phyloP scores from a whole-genome alignment of 2,113 vertebrate genomes.

The Ammospiza nelsoni region DNA sequence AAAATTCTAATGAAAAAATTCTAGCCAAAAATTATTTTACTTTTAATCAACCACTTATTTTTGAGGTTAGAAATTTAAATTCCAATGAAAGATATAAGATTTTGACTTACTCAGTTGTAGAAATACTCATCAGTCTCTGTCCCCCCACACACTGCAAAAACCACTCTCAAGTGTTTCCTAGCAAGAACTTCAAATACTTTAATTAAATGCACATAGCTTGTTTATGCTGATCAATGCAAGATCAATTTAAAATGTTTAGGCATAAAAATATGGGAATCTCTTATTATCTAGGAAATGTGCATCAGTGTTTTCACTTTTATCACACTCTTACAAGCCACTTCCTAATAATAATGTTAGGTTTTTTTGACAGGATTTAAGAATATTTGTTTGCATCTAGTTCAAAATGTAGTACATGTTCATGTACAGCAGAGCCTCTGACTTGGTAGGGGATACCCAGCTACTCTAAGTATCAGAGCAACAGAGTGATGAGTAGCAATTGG shows the following conservation, averaged over 20 bases:
- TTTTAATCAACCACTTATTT: neutral
- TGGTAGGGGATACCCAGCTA: neutral
- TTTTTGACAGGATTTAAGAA: neutral
- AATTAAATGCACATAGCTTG: neutral
- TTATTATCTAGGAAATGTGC: neutral
- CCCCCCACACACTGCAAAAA: accelerated
- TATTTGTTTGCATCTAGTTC: neutral
- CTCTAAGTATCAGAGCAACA: neutral
- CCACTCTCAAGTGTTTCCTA: neutral
- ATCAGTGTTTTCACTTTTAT: neutral
- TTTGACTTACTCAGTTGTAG: neutral
- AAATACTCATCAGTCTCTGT: neutral
- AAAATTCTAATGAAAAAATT: neutral
- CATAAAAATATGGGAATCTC: neutral
- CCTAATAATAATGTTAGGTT: neutral
- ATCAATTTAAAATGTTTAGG: neutral
- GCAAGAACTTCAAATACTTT: neutral
- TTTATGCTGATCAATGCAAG: neutral
- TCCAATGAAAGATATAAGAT: neutral
- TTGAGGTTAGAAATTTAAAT: neutral
- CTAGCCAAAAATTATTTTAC: neutral
- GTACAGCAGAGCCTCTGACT: neutral
- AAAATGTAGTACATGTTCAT: neutral
- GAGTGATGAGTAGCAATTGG: neutral
- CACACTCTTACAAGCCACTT: neutral